phyloP scores from a whole-genome alignment of 2,113 vertebrate genomes.

The Budorcas taxicolor region DNA sequence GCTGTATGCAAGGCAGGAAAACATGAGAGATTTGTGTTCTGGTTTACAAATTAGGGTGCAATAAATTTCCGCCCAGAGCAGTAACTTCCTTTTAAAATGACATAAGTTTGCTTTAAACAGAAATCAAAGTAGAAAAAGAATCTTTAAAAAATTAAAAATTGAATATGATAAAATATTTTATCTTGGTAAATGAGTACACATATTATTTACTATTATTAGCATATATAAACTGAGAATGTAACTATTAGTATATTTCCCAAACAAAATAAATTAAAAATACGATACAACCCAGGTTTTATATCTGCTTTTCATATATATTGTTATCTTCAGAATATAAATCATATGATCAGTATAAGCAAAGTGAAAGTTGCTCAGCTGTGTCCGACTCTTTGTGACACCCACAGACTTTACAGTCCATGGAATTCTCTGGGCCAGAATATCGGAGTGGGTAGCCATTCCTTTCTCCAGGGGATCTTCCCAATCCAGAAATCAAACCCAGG shows the following conservation, averaged over 20 bases:
- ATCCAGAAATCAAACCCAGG: background rate
- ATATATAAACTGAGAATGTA: background rate
- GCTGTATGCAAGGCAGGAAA: background rate
- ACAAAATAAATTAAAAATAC: conserved; percentile 6
- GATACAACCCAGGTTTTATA: background rate
- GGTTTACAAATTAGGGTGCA: background rate
- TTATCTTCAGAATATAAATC: background rate
- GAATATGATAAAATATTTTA: background rate
- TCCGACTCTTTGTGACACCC: background rate
- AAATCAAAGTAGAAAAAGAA: conserved; percentile 25
- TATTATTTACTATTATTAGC: background rate
- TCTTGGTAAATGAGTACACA: background rate
- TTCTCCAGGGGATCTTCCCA: background rate
- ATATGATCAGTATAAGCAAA: background rate
- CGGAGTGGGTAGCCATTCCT: background rate
- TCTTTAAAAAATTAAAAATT: background rate
- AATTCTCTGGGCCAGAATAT: background rate
- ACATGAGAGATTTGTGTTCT: background rate
- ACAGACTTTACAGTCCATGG: background rate
- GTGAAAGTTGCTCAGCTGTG: background rate
- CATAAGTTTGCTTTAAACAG: background rate
- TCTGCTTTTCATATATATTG: background rate
- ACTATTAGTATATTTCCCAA: conserved; percentile 23
- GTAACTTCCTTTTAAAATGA: conserved; percentile 13
- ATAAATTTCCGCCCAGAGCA: background rate